Evolutionary conservation across 2,113 vertebrate genomes (phyloP).

Genomic region (Sakesphorus luctuosus): DNA sequence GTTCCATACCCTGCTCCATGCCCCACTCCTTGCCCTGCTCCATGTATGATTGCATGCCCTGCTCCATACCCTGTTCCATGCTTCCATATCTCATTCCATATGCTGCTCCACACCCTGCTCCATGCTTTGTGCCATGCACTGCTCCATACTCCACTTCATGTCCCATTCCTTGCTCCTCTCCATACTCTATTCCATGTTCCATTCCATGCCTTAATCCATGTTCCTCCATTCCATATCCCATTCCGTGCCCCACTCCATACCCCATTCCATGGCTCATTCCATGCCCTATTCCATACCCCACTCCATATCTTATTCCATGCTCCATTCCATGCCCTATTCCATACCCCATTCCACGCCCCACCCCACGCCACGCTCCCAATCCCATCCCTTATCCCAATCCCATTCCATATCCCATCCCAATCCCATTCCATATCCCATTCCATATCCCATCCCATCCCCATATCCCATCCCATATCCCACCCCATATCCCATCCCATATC

Average conservation of each 20-base stretch:
- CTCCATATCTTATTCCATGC: neutral
- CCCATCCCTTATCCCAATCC: neutral
- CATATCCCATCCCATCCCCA: neutral
- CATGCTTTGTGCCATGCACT: neutral
- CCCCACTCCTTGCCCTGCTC: neutral
- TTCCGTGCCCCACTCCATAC: neutral
- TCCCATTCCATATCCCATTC: neutral
- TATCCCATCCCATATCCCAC: neutral
- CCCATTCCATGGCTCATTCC: neutral
- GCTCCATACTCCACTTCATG: neutral
- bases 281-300: neutral
- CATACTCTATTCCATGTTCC: neutral
- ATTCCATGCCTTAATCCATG: neutral
- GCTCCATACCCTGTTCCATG: neutral
- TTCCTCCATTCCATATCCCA: neutral
- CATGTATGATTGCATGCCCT: no score
- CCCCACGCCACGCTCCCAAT: no score
- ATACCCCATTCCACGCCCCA: neutral
- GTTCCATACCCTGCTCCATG: neutral
- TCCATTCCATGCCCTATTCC: neutral
- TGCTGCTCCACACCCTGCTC: neutral
- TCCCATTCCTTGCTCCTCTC: neutral
- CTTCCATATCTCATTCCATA: neutral
- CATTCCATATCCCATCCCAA: rapidly evolving
- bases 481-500: no score